Base-by-base conservation (phyloP, 2,888 invertebrate genomes). In the Tenthredo notha region DNA sequence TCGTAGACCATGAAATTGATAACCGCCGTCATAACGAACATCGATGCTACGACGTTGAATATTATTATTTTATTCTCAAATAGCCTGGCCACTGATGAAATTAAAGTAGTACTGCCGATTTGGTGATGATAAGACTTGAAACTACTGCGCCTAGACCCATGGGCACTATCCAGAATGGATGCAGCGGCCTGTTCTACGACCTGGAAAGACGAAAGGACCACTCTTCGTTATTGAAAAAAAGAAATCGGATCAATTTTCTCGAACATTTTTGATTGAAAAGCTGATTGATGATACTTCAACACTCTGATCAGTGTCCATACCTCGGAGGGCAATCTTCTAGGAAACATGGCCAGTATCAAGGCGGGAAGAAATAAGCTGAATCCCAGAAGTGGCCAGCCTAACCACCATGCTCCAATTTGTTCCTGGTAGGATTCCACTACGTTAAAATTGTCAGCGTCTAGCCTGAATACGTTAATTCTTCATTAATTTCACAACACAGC, bases 181-280 rank as follows among this genome's bases (percentile, higher is more conserved):
- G 94, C 95, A 0, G 95, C 95, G 0, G 95, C 95, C 90, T 94
- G 94, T 88, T 95, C 94, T 61, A 95, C 94, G 0, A 95, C 93
- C 84, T 95, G 92, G 86, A 61, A 6, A 18, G 1, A 33, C 21
- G 15, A 6, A 9, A 54, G 12, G 9, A n/a, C 84, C 21, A 21
- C 15, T 70, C 58, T 75, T 50, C 29, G 33, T 74, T 40, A 65
- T 47, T 82, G n/a, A 2, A 12, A 61, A 74, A 67, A 50, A 50
- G n/a, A 40, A 72, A 61, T 67, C 25, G 5, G 15, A 4, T 6
- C 15, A 5, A 33, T 33, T 29, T 33, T 33, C 29, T 67, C 67
- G 33, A 29, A 67, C 2, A 3, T 6, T 80, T 61, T 80, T 61
- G 3, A 70, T 29, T 21, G 15, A 29, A 18, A 25, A 67, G 15